Percentiles rank a stretch among this genome's conserved stretches.
Conservation (phyloP, 2,113 vertebrate genomes). For the Ibidorhyncha struthersii region DNA sequence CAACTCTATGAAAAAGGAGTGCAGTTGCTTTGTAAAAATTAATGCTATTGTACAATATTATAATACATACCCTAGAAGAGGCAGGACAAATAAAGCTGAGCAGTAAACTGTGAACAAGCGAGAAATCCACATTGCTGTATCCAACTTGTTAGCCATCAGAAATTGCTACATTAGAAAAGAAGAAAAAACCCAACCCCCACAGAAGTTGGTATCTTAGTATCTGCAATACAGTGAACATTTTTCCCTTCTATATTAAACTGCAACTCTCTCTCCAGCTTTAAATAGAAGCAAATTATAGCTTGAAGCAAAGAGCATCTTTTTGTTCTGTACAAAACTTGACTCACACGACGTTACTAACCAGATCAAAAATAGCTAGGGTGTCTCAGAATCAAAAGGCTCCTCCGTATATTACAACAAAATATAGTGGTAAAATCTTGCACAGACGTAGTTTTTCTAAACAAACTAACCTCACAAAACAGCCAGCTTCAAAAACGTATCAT, state of each 20-base stretch:
- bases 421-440: background rate
- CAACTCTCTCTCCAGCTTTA: background rate
- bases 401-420: background rate
- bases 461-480: background rate
- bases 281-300: background rate
- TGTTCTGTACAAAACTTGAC: background rate
- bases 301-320: background rate
- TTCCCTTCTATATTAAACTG: background rate
- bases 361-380: background rate
- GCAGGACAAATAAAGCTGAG: slow-evolving; percentile 95
- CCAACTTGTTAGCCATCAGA: slow-evolving; percentile 93
- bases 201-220: background rate
- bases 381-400: background rate
- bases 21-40: background rate
- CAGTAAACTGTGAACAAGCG: slow-evolving; percentile 97
- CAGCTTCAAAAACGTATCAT: background rate
- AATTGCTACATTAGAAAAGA: slow-evolving; percentile 85
- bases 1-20: background rate
- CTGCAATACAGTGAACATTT: background rate
- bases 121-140: slow-evolving; percentile 98
- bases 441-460: background rate
- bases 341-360: background rate
- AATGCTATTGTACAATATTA: background rate
- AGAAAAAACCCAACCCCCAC: background rate
- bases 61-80: slow-evolving; percentile 90